Evolutionary conservation across 2,888 invertebrate species (phyloP), one percentile per base, ranked within the genome.

Genomic region (Malacosoma neustria): DNA sequence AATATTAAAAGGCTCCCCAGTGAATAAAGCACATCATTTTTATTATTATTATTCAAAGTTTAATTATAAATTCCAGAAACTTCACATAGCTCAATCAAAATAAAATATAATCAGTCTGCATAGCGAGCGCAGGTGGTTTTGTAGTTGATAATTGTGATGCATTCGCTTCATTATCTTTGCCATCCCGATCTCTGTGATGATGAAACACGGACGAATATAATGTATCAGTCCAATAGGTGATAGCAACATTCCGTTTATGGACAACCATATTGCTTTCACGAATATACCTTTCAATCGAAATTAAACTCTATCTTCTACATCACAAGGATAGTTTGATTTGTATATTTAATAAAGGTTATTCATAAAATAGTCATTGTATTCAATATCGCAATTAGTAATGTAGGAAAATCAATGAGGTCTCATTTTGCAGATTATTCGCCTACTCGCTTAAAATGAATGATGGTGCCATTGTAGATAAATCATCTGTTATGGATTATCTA

Each of bases 131-230:
- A 59, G 61, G 50, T 59, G 59, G 52, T 51, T 55, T 51, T 37
- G 54, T 57, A 49, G 49, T 53, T 54, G 59, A 57, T 61, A 63
- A 63, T 62, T 67, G 63, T 65, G 72, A 71, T 68, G 69, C 61
- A 59, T 45, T 57, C 61, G 59, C 61, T 62, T 61, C 68, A 70
- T 75, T 76, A 79, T 72, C 68, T 54, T 54, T 45, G 45, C 55
- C 68, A 72, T 72, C 51, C 61, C 56, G 66, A 73, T 76, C 73
- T 49, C 53, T 54, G 51, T 51, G 63, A 62, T 74, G 75, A 80
- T 76, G 79, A 76, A 77, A 77, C 72, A 59, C 68, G 68, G 60
- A 72, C 80, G 76, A 80, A 79, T 76, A 80, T 84, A 81, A 84
- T 82, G 80, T 67, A 84, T 82, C 60, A 76, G 63, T 60, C 56